These are phyloP conservation scores for Rhagonycha lutea DNA, from an alignment of 2,888 invertebrate species.

Conservation along the genomic window DNA sequence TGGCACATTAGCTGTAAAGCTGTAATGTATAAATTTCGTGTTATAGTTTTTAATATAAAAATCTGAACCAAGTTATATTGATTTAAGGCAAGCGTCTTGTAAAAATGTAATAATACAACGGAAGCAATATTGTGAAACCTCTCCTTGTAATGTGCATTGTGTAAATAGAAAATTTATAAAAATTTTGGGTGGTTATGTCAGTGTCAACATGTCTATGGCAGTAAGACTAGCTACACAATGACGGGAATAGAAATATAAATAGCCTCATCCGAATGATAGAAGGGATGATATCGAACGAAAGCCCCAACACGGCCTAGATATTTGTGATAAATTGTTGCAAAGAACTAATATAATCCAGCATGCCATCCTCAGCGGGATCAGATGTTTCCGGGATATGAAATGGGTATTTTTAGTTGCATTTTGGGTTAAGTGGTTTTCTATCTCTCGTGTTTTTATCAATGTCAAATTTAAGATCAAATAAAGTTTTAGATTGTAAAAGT, in stretches of 20 bases:
- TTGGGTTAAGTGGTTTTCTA: conserved; percentile 47
- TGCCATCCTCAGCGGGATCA: conserved; percentile 42
- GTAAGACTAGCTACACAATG: conserved; percentile 27
- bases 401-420: conserved; percentile 36
- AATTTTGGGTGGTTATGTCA: conserved; percentile 24
- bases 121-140: neutral
- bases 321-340: conserved; percentile 43
- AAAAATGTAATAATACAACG: neutral
- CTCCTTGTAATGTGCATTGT: neutral
- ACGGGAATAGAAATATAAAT: conserved; percentile 36
- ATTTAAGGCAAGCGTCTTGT: neutral
- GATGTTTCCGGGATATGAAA: conserved; percentile 40
- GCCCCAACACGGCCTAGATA: conserved; percentile 39
- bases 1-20: neutral
- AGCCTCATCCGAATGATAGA: conserved; percentile 38
- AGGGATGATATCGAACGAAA: conserved; percentile 39
- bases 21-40: neutral
- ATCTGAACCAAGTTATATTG: neutral
- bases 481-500: neutral
- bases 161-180: conserved; percentile 2
- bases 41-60: neutral
- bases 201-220: conserved; percentile 30
- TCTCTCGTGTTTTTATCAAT: conserved; percentile 44
- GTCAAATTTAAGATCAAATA: conserved; percentile 34
- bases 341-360: conserved; percentile 42